Percentiles rank a stretch among this genome's conserved stretches.
Evolutionary conservation across 2,888 invertebrate genomes (phyloP).

Genomic region (Netelia melanura): DNA sequence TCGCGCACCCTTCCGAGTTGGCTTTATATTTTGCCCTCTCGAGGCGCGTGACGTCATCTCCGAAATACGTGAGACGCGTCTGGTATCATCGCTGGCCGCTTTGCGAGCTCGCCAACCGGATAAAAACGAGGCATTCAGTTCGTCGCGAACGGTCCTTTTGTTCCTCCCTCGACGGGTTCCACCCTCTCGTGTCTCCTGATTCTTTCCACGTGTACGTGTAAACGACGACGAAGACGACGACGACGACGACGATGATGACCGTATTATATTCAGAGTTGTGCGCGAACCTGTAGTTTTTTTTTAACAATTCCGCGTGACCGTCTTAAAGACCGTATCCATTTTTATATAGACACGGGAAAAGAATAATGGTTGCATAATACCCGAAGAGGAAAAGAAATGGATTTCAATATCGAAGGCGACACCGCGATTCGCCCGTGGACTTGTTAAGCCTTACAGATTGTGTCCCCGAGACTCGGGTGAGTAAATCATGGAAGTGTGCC

Average conservation of each 20-base stretch:
- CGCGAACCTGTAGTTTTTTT: no score
- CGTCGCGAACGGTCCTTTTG: conserved; percentile 27
- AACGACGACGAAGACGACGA: background rate
- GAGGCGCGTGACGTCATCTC: conserved; percentile 85
- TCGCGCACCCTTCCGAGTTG: conserved; percentile 62
- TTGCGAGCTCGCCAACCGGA: conserved; percentile 55
- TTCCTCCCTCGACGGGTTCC: background rate
- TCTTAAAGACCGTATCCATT: background rate
- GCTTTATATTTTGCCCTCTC: conserved; percentile 83
- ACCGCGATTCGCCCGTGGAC: conserved; percentile 72
- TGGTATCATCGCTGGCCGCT: conserved; percentile 46
- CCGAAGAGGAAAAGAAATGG: conserved; percentile 77
- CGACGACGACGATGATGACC: no score
- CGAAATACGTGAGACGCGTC: conserved; percentile 83
- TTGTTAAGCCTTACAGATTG: conserved; percentile 83
- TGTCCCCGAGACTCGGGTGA: conserved; percentile 80
- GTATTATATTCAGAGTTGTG: no score
- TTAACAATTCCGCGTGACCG: background rate
- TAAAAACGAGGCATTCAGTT: conserved; percentile 49
- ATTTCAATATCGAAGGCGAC: conserved; percentile 79
- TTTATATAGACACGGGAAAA: conserved; percentile 17
- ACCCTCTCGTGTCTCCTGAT: background rate
- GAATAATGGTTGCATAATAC: conserved; percentile 70
- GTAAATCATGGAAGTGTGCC: conserved; percentile 80
- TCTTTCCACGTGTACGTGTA: background rate